Base-by-base conservation (phyloP, 2,113 vertebrate genomes). In the Elachura formosa region DNA sequence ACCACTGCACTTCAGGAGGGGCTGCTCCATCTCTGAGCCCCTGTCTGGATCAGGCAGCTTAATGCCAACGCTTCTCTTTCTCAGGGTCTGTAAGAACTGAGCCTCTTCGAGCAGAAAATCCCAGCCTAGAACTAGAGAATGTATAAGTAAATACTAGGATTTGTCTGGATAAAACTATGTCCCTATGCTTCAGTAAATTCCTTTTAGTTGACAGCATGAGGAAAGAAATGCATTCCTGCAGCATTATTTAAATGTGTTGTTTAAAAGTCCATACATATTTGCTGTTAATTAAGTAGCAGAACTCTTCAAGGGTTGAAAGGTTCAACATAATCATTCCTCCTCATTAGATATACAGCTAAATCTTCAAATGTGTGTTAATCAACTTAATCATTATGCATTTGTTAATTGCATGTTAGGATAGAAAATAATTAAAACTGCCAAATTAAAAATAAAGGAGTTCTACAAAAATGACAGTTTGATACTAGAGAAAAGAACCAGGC, bases 311-410 rank as follows among this genome's bases (percentile, higher is more conserved):
- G 88, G 89, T 84, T 94, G 95, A 97, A 97, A 96, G 90, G 85
- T 91, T 95, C 80, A 84, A 76, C 48, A 95, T 79, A 95, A 95
- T 94, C 87, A 94, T 94, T 97, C 58, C 45, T 92, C 76, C 87
- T 97, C 95, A 96, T 95, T 96, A 96, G 93, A 81, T 63, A 96
- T 67, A 95, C 91, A 92, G 90, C 93, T 92, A 92, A 93, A 93
- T 92, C 94, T 95, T 97, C 93, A 97, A 95, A 97, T 90, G 72
- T 89, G 76, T 92, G 91, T 93, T 97, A 96, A 96, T 97, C 93
- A 97, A 94, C 93, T 89, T 96, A 96, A 95, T 94, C 93, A 95
- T 91, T 95, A 96, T 96, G 94, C 92, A 87, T 91, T 97, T 97
- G 90, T 94, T 97, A 97, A 97, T 95, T 96, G 93, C 82, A 94